Percentiles rank a stretch among this genome's conserved stretches.
These are phyloP conservation scores for Anastrepha obliqua DNA, from an alignment of 1,140 invertebrate species.

Conservation along the genomic window DNA sequence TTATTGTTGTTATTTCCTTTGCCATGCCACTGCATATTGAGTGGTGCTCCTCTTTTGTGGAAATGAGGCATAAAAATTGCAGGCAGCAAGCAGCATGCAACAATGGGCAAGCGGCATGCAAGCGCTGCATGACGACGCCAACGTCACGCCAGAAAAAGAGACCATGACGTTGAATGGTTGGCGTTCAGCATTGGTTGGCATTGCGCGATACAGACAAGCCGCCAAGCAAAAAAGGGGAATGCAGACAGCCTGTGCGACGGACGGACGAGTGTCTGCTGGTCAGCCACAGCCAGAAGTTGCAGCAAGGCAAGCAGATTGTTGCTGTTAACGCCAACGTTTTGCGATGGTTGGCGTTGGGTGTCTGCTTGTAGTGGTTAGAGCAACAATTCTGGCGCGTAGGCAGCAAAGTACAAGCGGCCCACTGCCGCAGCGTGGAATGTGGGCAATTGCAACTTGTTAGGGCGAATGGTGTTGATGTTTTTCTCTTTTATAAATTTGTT, in stretches of 20 bases:
- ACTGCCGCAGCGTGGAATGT: neutral
- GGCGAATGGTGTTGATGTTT: neutral
- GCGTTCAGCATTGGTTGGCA: neutral
- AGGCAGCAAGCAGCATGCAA: neutral
- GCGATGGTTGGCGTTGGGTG: neutral
- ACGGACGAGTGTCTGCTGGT: neutral
- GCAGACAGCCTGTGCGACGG: neutral
- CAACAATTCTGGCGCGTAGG: neutral
- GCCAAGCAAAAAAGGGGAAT: neutral
- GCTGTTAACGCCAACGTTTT: neutral
- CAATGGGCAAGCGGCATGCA: neutral
- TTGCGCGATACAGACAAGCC: neutral
- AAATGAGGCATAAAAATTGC: neutral
- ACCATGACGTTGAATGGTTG: neutral
- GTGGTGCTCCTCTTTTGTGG: conserved; percentile 9
- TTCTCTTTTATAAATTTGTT: too few relatives aligned
- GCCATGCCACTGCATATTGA: neutral
- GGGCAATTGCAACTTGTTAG: neutral
- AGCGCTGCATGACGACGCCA: conserved; percentile 10
- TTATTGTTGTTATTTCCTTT: conserved; percentile 16
- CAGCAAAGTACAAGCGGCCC: neutral
- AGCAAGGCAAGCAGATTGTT: conserved; percentile 19
- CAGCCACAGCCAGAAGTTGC: conserved; percentile 7
- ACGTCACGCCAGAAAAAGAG: conserved; percentile 15
- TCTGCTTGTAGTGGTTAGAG: neutral